A percentile compares a stretch with the other conserved stretches of the same genome.
Evolutionary conservation across 2,888 invertebrate species (phyloP).

Genomic region (Plagodis pulveraria): DNA sequence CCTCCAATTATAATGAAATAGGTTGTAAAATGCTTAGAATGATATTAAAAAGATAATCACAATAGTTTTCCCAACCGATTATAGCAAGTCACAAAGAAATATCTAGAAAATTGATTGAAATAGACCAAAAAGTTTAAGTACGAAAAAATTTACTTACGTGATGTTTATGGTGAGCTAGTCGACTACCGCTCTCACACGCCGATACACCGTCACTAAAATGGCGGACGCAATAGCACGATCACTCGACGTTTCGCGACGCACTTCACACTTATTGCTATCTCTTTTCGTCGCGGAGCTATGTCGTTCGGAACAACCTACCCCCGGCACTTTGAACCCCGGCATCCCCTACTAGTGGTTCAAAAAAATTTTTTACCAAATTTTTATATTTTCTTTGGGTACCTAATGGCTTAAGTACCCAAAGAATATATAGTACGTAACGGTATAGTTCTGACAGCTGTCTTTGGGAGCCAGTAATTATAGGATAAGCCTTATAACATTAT

Average conservation of each 20-base stretch:
- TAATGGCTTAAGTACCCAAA: no score
- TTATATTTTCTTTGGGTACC: no score
- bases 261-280: constrained; percentile 9
- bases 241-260: not conserved
- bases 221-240: not conserved
- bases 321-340: constrained; percentile 29
- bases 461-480: no score
- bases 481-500: no score
- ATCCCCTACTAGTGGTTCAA: constrained; percentile 6
- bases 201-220: not conserved
- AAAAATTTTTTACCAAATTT: no score
- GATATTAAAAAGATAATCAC: not conserved
- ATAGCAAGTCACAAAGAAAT: not conserved
- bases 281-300: constrained; percentile 22
- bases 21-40: not conserved
- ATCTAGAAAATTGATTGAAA: not conserved
- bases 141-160: not conserved
- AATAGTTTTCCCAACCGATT: not conserved
- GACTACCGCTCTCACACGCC: not conserved
- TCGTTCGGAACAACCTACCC: constrained; percentile 27
- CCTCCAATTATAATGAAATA: not conserved
- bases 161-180: not conserved
- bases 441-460: no score
- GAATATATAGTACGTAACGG: no score
- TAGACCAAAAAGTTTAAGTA: not conserved